Evolutionary conservation across 2,888 invertebrate species (phyloP), one percentile per base, ranked within the genome.

Genomic region (Acleris literana): DNA sequence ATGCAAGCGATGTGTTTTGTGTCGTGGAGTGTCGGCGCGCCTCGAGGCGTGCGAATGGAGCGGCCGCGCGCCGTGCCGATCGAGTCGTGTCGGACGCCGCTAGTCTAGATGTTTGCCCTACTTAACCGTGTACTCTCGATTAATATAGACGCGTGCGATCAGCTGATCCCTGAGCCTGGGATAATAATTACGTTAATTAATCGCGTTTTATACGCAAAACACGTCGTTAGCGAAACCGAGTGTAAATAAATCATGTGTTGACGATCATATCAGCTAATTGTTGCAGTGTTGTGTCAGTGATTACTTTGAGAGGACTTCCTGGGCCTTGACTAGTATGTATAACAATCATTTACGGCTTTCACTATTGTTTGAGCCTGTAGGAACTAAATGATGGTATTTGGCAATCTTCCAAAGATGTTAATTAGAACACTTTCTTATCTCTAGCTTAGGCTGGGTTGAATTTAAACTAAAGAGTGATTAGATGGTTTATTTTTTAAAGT

Each of bases 71-170:
- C 81, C 76, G 82, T 82, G 76, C 80, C 79, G 65, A 61, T 44
- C 65, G 60, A 65, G 44, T 65, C 66, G 66, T 66, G 62, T 66
- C 66, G 62, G 62, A 66, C 62, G 66, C 66, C 57, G 62, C 81
- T 81, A 82, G 81, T 85, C 83, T 86, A 85, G 85, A 85, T 89
- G 85, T 88, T 87, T 92, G 92, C 79, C 92, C 92, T 92, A 92
- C 90, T 92, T 92, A 83, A 83, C 78, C 79, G 80, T 81, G 83
- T 85, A 87, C 84, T 87, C 86, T 80, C 82, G 78, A 89, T 92
- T 88, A 90, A 91, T 90, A 88, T 92, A 91, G 91, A 85, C 84
- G 85, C 85, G 82, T 81, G 80, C 82, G 84, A 92, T 90, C 92
- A 92, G 92, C 92, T 92, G 92, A 88, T 92, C 82, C 85, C 86